Base-by-base conservation (phyloP, 2,113 vertebrate species). In the Elachura formosa region DNA sequence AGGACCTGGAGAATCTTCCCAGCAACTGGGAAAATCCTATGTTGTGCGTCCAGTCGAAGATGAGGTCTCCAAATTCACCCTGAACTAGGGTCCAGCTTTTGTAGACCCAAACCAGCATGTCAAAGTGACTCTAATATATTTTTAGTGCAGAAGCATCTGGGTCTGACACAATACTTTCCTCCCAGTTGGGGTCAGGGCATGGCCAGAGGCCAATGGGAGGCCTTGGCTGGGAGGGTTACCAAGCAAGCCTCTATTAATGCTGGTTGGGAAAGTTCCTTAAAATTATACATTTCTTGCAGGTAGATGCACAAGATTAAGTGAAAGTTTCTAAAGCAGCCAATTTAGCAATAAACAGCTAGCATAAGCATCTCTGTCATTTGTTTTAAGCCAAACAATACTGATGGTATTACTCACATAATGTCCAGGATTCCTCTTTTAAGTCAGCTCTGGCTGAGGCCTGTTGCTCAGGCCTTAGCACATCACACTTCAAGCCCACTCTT, bases 1-100 rank as follows among this genome's bases (percentile, higher is more conserved):
- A 36, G 14, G 52, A 49, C 25, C 31, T 66, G 29, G 18, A 66
- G 43, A 48, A 31, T 11, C 17, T 75, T 43, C 34, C 31, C 0
- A 1, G 43, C 21, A 56, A 31, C 0, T 48, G 43, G 12, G 8
- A 66, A 48, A 66, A 75, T 40, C 25, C 11, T 75, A 8, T 0
- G 1, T 2, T 0, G 12, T 19, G 24, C 2, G 3, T 41, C 61
- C 43, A 49, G 34, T 49, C 1, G 0, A 17, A 49, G 51, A 17
- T 41, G 21, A 66, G 31, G 21, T 66, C 25, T 66, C 43, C 34
- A 49, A 49, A 34, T 56, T 41, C 31, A 20, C 21, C 16, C 19
- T 20, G 20, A 58, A 74, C 49, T 31, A 4, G 10, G 4, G 11
- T 41, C 21, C 34, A 84, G 41, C 16, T 34, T 74, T 34, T 48